These are phyloP conservation scores for Acanthacorydalis orientalis DNA, from an alignment of 2,888 invertebrate genomes.

Conservation along the genomic window DNA sequence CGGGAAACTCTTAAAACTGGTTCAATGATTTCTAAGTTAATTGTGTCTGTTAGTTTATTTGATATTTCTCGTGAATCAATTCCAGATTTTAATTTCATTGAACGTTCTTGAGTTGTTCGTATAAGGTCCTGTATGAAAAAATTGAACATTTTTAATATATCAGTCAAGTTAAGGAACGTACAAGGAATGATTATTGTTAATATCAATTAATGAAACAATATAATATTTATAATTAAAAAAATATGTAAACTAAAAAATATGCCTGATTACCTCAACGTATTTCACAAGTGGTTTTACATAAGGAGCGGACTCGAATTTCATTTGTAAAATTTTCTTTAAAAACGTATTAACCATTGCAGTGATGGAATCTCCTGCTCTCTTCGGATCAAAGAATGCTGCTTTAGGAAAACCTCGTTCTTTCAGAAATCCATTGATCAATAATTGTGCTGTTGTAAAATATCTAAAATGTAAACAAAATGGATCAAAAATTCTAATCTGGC, in stretches of 20 bases:
- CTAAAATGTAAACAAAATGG: constrained; percentile 26
- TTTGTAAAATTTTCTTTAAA: constrained; percentile 49
- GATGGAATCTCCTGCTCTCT: constrained; percentile 52
- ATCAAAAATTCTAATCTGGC: too few species aligned
- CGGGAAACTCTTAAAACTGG: constrained; percentile 68
- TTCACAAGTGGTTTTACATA: constrained; percentile 62
- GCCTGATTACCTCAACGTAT: constrained; percentile 41
- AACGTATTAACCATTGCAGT: constrained; percentile 49
- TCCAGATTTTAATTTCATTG: constrained; percentile 34
- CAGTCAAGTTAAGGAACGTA: not conserved
- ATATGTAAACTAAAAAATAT: not conserved
- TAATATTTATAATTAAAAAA: constrained; percentile 3
- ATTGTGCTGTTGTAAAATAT: constrained; percentile 49
- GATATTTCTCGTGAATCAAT: constrained; percentile 56
- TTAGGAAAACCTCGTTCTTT: constrained; percentile 62
- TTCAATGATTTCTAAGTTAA: constrained; percentile 69
- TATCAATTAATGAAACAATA: constrained; percentile 1
- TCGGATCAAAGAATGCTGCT: constrained; percentile 46
- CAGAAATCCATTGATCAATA: constrained; percentile 57
- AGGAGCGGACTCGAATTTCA: constrained; percentile 51
- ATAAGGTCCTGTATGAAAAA: constrained; percentile 41
- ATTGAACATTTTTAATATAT: not conserved
- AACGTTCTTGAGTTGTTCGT: constrained; percentile 50
- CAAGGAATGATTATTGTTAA: too few species aligned
- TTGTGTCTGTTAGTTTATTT: constrained; percentile 57